Base-by-base conservation (phyloP, 1,140 invertebrate genomes). In the Cephus cinctus region DNA sequence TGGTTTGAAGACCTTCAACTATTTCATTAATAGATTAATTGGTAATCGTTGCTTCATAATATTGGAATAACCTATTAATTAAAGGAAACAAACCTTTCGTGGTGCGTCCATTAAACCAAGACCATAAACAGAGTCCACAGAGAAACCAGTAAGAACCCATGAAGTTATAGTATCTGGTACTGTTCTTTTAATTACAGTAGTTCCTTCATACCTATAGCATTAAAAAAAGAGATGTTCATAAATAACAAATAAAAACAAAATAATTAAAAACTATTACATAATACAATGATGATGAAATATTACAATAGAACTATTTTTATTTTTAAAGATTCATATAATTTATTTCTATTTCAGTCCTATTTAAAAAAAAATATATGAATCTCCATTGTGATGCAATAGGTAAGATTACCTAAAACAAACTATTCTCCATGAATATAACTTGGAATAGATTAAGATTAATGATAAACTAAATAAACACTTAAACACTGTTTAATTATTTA, bases 71-170 rank as follows among this genome's bases (percentile, higher is more conserved):
- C 20, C 16, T 42, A 25, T 25, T 18, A 11, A 4, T n/a, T 39
- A 14, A 14, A 43, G 8, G 12, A 11, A 43, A 31, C 14, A 6
- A 8, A 86, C 85, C 79, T 88, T 89, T 57, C 83, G 82, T 12
- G 87, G 78, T 48, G 78, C 65, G 39, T 85, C 72, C 8, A 90
- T 85, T 2, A 98, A 76, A 2, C 92, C 94, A 0, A 99, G 79
- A 14, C 96, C 96, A 43, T 86, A 75, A 6, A 87, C 77, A 0
- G 87, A 79, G 73, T 94, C 90, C 30, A 98, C 77, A 1, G 96
- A 92, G 69, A 98, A 98, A 1, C 90, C 96, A 22, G 89, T 91
- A 0, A 98, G 81, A 14, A 90, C 81, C 94, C 95, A 98, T 1
- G 91, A 92, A 0, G 92, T 96, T 8, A 98, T 92, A 0, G 90